A percentile compares a stretch with the other conserved stretches of the same genome.
These are phyloP conservation scores for Stylophora pistillata DNA, from an alignment of 64 coral and sea anemone species.

Conservation along the genomic window DNA sequence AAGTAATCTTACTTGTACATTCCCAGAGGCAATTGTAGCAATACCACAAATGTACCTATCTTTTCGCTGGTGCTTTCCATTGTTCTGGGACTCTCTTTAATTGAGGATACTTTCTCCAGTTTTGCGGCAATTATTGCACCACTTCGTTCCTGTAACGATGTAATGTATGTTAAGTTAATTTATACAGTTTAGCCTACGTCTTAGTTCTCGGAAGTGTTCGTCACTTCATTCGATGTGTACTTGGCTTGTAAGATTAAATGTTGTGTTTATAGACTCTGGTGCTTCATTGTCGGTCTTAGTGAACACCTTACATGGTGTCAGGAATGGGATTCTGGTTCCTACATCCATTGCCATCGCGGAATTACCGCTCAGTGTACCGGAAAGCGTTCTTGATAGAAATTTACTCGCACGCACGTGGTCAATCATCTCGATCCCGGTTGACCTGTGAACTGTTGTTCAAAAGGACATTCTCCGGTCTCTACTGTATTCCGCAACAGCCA, in stretches of 20 bases:
- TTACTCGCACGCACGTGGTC: slow-evolving; percentile 7
- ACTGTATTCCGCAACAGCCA: not conserved
- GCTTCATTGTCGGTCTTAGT: not conserved
- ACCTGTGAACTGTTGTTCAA: too few relatives aligned
- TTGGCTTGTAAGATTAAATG: slow-evolving; percentile 3
- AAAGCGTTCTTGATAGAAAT: slow-evolving; percentile 9
- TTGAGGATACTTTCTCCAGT: too few relatives aligned
- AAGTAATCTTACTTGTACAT: too few relatives aligned
- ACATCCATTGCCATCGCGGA: not conserved
- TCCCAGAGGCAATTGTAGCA: too few relatives aligned
- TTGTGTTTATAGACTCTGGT: not conserved
- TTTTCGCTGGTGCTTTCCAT: too few relatives aligned
- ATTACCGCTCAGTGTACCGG: not conserved
- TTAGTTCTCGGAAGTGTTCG: not conserved
- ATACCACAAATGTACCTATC: too few relatives aligned
- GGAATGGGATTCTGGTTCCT: not conserved
- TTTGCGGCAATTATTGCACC: too few relatives aligned
- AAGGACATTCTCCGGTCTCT: too few relatives aligned
- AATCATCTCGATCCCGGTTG: too few relatives aligned
- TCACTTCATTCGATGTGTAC: not conserved
- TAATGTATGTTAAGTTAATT: too few relatives aligned
- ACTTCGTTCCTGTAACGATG: too few relatives aligned
- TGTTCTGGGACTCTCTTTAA: too few relatives aligned
- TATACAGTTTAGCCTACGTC: not conserved
- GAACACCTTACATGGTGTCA: slow-evolving; percentile 9